A percentile compares a stretch with the other conserved stretches of the same genome.
Conservation (phyloP, 2,113 vertebrate species). For the Zapus hudsonius region DNA sequence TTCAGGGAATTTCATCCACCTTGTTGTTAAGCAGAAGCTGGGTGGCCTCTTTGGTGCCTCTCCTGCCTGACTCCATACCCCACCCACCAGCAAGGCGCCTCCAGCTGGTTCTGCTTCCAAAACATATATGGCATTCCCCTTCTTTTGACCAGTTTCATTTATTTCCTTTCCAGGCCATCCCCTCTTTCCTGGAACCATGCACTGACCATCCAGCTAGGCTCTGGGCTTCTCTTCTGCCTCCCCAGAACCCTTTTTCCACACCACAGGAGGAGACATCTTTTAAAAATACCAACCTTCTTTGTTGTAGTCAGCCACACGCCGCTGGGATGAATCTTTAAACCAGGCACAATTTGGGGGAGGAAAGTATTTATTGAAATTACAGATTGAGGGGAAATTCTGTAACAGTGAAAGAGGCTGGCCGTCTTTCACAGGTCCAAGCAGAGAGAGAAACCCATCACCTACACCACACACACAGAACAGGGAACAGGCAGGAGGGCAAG, state of each 20-base stretch:
- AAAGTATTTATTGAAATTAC: too few relatives aligned
- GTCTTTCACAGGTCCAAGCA: too few relatives aligned
- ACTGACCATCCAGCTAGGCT: neutral
- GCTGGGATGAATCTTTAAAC: too few relatives aligned
- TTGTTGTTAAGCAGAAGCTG: neutral
- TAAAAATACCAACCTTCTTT: neutral
- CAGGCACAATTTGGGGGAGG: too few relatives aligned
- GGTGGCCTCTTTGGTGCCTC: too few relatives aligned
- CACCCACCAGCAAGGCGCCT: neutral
- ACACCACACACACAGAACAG: too few relatives aligned
- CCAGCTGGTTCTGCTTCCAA: neutral
- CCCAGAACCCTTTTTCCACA: neutral
- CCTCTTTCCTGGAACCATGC: neutral
- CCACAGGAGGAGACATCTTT: neutral
- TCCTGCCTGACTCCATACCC: neutral
- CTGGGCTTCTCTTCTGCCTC: neutral
- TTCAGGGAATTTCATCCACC: neutral
- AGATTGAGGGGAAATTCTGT: too few relatives aligned
- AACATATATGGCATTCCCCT: neutral
- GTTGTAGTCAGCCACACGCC: too few relatives aligned
- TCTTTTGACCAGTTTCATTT: neutral
- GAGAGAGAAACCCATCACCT: too few relatives aligned
- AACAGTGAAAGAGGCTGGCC: too few relatives aligned
- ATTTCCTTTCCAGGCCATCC: neutral
- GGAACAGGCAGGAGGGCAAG: too few relatives aligned